A percentile compares a stretch with the other conserved stretches of the same genome.
These are phyloP conservation scores for Aspidoscelis tigris DNA, from an alignment of 2,113 vertebrate genomes.

Conservation along the genomic window DNA sequence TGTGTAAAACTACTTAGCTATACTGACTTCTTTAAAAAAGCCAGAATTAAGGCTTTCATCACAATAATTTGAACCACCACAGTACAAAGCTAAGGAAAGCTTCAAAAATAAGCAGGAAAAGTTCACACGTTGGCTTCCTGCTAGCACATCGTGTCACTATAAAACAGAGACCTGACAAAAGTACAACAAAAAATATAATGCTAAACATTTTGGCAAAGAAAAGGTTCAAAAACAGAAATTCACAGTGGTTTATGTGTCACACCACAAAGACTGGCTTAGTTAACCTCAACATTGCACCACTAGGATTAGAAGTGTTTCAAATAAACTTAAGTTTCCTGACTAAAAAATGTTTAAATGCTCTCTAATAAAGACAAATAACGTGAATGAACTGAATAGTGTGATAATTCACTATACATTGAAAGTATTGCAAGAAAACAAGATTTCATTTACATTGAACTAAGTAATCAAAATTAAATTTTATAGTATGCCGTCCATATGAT, in stretches of 20 bases:
- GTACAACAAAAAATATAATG: conserved; percentile 58
- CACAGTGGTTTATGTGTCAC: conserved; percentile 69
- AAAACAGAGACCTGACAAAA: conserved; percentile 47
- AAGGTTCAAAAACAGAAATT: conserved; percentile 66
- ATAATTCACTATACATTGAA: conserved; percentile 76
- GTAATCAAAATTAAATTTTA: conserved; percentile 79
- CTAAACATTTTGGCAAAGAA: conserved; percentile 63
- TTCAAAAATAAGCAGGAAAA: conserved; percentile 20
- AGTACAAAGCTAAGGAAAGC: not conserved
- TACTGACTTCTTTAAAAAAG: not conserved
- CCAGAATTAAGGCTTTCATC: conserved; percentile 13
- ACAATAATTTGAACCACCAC: conserved; percentile 17
- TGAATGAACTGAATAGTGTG: conserved; percentile 81
- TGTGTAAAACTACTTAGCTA: conserved; percentile 6
- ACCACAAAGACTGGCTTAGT: conserved; percentile 67
- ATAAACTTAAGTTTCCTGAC: conserved; percentile 64
- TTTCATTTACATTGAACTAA: conserved; percentile 85
- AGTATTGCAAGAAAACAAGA: conserved; percentile 89
- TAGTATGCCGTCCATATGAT: conserved; percentile 91
- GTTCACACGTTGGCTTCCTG: conserved; percentile 38
- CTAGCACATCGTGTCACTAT: conserved; percentile 33
- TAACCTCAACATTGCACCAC: conserved; percentile 58
- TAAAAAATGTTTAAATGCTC: conserved; percentile 72
- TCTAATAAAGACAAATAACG: conserved; percentile 74
- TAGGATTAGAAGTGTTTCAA: conserved; percentile 61